phyloP scores from a whole-genome alignment of 1,140 invertebrate species.

The Neodiprion lecontei region DNA sequence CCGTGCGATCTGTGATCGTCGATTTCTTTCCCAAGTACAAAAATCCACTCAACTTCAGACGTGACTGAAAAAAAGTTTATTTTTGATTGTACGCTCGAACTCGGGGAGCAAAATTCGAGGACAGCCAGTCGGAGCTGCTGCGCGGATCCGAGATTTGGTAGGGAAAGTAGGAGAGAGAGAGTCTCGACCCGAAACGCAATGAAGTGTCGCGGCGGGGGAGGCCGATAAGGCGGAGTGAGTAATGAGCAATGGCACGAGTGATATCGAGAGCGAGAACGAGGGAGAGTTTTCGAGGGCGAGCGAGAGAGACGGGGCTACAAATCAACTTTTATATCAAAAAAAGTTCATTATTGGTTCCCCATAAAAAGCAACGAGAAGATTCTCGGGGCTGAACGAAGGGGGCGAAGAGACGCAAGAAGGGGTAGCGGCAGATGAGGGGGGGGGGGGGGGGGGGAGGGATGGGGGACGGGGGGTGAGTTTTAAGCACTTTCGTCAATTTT shows the following conservation, averaged over 20 bases:
- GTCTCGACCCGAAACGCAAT: slow-evolving; percentile 10
- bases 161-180: slow-evolving; percentile 12
- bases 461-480: slow-evolving; percentile 19
- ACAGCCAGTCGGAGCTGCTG: background rate
- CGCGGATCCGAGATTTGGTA: background rate
- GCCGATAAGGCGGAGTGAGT: slow-evolving; percentile 57
- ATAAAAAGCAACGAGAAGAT: slow-evolving; percentile 41
- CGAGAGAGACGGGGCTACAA: slow-evolving; percentile 49
- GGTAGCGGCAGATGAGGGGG: slow-evolving; percentile 19
- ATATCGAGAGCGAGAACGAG: slow-evolving; percentile 27
- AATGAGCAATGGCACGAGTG: slow-evolving; percentile 40
- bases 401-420: slow-evolving; percentile 16
- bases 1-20: too few relatives aligned
- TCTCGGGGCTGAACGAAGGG: background rate
- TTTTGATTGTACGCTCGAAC: background rate
- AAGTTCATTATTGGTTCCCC: slow-evolving; percentile 61
- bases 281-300: slow-evolving; percentile 27
- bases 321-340: slow-evolving; percentile 61
- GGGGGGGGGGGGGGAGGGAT: background rate
- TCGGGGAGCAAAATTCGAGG: background rate
- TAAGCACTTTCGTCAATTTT: slow-evolving; percentile 39
- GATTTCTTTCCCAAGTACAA: too few relatives aligned
- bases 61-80: too few relatives aligned
- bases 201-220: slow-evolving; percentile 21
- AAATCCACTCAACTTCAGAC: too few relatives aligned